Evolutionary conservation across 1,140 invertebrate species (phyloP), one percentile per base, ranked within the genome.

Genomic region (Panulirus ornatus): DNA sequence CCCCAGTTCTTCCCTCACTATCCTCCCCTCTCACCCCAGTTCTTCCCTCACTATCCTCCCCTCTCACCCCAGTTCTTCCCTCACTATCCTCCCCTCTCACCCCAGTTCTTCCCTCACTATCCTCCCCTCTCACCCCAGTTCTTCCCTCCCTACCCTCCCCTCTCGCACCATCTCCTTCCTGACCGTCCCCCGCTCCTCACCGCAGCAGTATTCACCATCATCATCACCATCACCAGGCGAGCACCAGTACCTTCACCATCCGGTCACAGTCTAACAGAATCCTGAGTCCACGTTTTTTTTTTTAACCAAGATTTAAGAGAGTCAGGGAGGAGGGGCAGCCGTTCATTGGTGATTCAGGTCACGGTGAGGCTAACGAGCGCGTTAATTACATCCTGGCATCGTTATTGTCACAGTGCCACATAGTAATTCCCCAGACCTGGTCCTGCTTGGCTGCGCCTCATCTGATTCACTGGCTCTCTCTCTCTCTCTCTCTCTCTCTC

Each of bases 311-410:
- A 73, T 42, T 38, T 27, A 44, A 44, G 71, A 76, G 73, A 22
- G 30, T 16, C 36, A 54, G 16, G 34, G 83, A 73, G 70, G 47
- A 44, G 3, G 19, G n/a, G 54, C 11, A 19, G n/a, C 30, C 51
- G 47, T 47, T 89, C 27, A 58, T 76, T 89, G 71, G 78, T 75
- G 79, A 89, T 89, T 83, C 87, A 89, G 87, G 79, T 89, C 87
- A 83, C 36, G 87, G 66, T 75, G 87, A 40, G 34, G 51, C 87
- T 89, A 89, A 89, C 87, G 87, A 83, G 79, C 38, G 47, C 87
- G 87, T 89, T 84, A 89, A 89, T 89, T 89, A 89, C 87, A 83
- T 75, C 87, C 78, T 54, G 70, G 79, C 66, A 75, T 84, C 87
- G 79, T 84, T 89, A 89, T 89, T 89, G 87, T 89, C 87, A 58